These are phyloP conservation scores for Euproctis similis DNA, from an alignment of 2,888 invertebrate genomes.

Conservation along the genomic window DNA sequence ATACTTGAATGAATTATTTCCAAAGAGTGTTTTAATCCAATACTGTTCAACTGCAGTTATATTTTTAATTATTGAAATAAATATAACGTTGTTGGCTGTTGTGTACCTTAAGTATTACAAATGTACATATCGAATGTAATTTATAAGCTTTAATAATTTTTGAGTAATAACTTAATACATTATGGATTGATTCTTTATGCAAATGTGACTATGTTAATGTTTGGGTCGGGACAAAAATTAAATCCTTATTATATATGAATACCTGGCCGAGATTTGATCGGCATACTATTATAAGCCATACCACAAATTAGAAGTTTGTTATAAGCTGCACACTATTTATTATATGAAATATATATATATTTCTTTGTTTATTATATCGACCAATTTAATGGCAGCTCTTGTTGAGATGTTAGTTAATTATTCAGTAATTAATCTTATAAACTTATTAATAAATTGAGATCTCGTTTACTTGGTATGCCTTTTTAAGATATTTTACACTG, in stretches of 20 bases:
- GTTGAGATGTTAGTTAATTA: neutral
- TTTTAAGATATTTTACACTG: conserved; percentile 1
- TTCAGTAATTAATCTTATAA: too few relatives aligned
- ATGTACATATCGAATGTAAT: conserved; percentile 29
- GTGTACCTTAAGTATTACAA: conserved; percentile 14
- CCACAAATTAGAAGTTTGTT: conserved; percentile 17
- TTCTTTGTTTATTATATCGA: too few relatives aligned
- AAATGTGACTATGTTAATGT: conserved; percentile 3
- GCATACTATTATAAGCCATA: conserved; percentile 17
- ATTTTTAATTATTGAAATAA: too few relatives aligned
- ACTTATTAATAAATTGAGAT: conserved; percentile 15
- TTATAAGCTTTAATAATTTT: conserved; percentile 26
- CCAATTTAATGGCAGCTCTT: conserved; percentile 1
- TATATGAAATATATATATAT: too few relatives aligned
- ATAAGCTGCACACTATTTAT: conserved; percentile 13
- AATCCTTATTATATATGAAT: conserved; percentile 5
- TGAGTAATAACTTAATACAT: conserved; percentile 14
- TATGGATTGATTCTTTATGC: conserved; percentile 14
- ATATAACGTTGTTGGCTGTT: too few relatives aligned
- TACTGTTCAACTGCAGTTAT: too few relatives aligned
- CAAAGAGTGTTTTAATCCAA: too few relatives aligned
- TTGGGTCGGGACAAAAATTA: conserved; percentile 9
- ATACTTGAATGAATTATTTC: too few relatives aligned
- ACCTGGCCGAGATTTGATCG: conserved; percentile 8
- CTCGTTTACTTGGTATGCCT: conserved; percentile 17